Evolutionary conservation across 2,888 invertebrate genomes (phyloP), one percentile per base, ranked within the genome.

Genomic region (Leptarthrus brevirostris): DNA sequence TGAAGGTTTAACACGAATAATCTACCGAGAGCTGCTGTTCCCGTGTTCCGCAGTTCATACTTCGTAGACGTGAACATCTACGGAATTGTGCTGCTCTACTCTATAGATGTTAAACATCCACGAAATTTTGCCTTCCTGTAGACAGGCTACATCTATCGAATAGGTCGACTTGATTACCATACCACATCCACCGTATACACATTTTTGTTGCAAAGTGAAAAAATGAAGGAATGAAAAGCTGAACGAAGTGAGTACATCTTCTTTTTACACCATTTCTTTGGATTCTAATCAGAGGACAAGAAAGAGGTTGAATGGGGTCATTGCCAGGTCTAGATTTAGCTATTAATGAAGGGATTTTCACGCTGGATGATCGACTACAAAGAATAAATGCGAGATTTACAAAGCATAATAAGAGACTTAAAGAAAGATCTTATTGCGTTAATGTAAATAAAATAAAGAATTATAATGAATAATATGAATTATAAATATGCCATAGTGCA

Each of bases 251-350:
- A 54, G 30, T 26, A 24, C 54, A 30, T 54, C 30, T 54, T 54
- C 26, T 52, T 52, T 69, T 69, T 34, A 52, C 52, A 18, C 26
- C 34, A 30, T 52, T 49, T 49, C 52, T 69, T 69, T 18, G 18
- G 69, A 69, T 69, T 52, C 18, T 69, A 69, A 69, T 69, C 69
- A 69, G n/a, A 24, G 26, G 18, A 12, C 40, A 18, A 24, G 44
- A 69, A 69, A 69, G 52, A 69, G 24, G 52, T 69, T 44, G 26
- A 47, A 64, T 52, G 16, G 34, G 69, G 34, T 69, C 69, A 34
- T 69, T 69, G 69, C 69, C 69, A 69, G 69, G 40, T n/a, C 3
- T 40, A 12, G 40, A 12, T 30, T 30, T n/a, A n/a, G n/a, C n/a
- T n/a, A n/a, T n/a, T n/a, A n/a, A n/a, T n/a, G n/a, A n/a, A n/a